phyloP scores from a whole-genome alignment of 2,797 vertebrate genomes.

The Chelon labrosus region DNA sequence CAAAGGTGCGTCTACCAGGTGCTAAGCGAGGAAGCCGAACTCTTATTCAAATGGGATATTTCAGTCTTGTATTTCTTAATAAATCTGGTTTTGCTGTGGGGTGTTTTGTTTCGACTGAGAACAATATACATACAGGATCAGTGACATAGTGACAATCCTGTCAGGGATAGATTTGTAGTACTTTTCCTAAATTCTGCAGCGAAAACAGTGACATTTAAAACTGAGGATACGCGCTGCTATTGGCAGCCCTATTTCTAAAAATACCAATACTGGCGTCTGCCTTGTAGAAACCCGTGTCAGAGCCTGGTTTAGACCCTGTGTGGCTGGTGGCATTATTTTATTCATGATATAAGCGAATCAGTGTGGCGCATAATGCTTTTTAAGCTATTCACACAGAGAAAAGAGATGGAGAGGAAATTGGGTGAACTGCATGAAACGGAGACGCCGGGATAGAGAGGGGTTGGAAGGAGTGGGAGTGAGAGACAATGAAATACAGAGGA shows the following conservation, averaged over 20 bases:
- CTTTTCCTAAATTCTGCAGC: slow-evolving; percentile 8
- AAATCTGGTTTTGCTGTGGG: too few species aligned
- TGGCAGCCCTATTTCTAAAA: slow-evolving; percentile 46
- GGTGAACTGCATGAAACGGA: slow-evolving; percentile 68
- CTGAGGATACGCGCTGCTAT: slow-evolving; percentile 15
- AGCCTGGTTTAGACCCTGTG: slow-evolving; percentile 58
- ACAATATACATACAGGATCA: too few species aligned
- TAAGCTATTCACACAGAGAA: slow-evolving; percentile 77
- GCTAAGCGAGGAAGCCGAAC: too few species aligned
- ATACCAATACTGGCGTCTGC: slow-evolving; percentile 44
- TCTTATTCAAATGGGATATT: too few species aligned
- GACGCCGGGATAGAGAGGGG: slow-evolving; percentile 54
- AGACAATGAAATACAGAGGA: slow-evolving; percentile 55
- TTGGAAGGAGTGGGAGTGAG: slow-evolving; percentile 66
- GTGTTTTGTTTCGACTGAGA: too few species aligned
- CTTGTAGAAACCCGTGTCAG: slow-evolving; percentile 47
- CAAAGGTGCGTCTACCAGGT: too few species aligned
- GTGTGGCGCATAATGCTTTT: slow-evolving; percentile 74
- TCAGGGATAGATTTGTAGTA: neutral
- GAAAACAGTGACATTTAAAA: slow-evolving; percentile 42
- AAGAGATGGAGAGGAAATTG: slow-evolving; percentile 75
- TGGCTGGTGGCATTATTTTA: slow-evolving; percentile 65
- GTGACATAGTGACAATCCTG: too few species aligned
- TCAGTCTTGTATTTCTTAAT: too few species aligned
- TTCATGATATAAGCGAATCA: slow-evolving; percentile 74